Conservation (phyloP, 2,888 invertebrate species). For the Tetragonisca angustula region DNA sequence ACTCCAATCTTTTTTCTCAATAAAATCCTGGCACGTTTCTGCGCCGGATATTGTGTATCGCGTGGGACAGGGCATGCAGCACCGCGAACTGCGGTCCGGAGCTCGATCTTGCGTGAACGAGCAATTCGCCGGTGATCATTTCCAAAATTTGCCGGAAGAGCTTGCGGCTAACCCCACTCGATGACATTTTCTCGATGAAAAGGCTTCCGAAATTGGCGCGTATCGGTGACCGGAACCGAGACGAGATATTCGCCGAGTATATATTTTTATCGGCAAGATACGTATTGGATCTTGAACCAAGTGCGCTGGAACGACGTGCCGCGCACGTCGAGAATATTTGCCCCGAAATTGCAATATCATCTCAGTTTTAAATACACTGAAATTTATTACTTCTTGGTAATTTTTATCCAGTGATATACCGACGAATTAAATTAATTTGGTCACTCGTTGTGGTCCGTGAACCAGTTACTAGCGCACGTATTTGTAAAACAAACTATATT, state of each 20-base stretch:
- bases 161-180: background rate
- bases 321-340: too few relatives aligned
- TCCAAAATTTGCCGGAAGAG: constrained; percentile 4
- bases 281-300: too few relatives aligned
- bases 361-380: too few relatives aligned
- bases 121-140: constrained; percentile 49
- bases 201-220: background rate
- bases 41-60: constrained; percentile 58
- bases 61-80: constrained; percentile 46
- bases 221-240: background rate
- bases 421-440: too few relatives aligned
- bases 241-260: background rate
- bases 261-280: too few relatives aligned
- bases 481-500: too few relatives aligned
- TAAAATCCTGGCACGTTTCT: constrained; percentile 65
- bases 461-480: too few relatives aligned
- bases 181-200: background rate
- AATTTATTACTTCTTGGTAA: too few relatives aligned
- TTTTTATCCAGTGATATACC: too few relatives aligned
- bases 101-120: constrained; percentile 51
- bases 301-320: too few relatives aligned
- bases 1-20: constrained; percentile 28
- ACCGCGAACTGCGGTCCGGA: constrained; percentile 27
- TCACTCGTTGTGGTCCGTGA: too few relatives aligned
- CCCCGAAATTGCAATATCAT: too few relatives aligned